Evolutionary conservation across 2,888 invertebrate genomes (phyloP), one percentile per base, ranked within the genome.

Genomic region (Eugnorisma glareosa): DNA sequence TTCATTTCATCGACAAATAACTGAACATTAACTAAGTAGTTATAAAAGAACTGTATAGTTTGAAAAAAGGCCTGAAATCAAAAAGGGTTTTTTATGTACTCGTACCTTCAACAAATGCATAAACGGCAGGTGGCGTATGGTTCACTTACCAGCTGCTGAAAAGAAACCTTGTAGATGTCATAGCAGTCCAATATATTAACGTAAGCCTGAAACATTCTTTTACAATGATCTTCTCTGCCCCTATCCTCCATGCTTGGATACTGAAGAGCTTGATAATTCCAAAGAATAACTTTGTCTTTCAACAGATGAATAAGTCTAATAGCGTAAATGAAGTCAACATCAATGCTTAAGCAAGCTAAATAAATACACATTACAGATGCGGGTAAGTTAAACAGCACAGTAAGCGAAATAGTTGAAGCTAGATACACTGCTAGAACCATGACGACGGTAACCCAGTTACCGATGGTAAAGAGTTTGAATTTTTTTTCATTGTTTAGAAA

Each of bases 271-370:
- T 43, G 35, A 73, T 8, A 45, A 67, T 80, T 84, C 85, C 84
- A 85, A 10, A 84, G 28, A 57, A 61, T 24, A 28, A 81, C 37
- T 68, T 81, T 81, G 45, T 68, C 11, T 69, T 66, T 73, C 13
- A 85, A 67, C 35, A 79, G 2, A 1, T 73, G 68, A n/a, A 75
- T 77, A 2, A 81, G 37, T 31, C 77, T 61, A 0, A 68, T 54
- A 6, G 76, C 69, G 51, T 84, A 77, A 31, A 84, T 10, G 0
- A 84, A 40, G 11, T 79, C 71, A 18, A 43, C 21, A n/a, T 84
- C 79, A 40, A 57, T 59, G 48, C 48, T 24, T 0, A 75, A 7
- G 2, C 57, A 15, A 3, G 75, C 10, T 21, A 21, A 0, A 15
- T 61, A 61, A 61, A 31, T 18, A 1, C 35, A 37, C 11, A 7